Conservation (phyloP, 2,113 vertebrate species). For the Candoia aspera region DNA sequence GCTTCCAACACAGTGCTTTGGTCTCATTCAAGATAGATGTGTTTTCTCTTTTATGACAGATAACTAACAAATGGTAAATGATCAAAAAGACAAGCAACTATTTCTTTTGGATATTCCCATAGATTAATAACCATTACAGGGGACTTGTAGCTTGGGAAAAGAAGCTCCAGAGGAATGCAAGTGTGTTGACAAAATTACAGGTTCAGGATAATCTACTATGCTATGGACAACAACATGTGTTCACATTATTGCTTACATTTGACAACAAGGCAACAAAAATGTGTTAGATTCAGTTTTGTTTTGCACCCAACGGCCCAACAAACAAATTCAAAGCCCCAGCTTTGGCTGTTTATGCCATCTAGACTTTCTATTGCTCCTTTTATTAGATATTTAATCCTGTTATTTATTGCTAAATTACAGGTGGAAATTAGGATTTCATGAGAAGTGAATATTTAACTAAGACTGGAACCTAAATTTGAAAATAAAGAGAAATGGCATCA, state of each 20-base stretch:
- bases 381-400: constrained; percentile 8
- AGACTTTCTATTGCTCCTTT: neutral
- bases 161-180: neutral
- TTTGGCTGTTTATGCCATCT: constrained; percentile 8
- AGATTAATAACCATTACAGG: neutral
- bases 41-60: neutral
- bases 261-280: neutral
- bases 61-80: neutral
- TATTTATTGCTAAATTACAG: neutral
- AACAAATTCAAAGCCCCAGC: neutral
- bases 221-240: neutral
- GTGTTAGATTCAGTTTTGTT: neutral
- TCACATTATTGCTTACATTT: neutral
- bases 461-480: neutral
- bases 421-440: neutral
- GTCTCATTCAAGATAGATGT: neutral
- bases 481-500: neutral
- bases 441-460: constrained; percentile 11
- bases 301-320: neutral
- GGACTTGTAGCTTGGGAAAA: neutral
- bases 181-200: neutral
- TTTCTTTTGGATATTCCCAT: neutral
- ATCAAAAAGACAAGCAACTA: neutral
- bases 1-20: neutral
- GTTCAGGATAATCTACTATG: neutral